Evolutionary conservation across 2,113 vertebrate genomes (phyloP).

Genomic region (Candoia aspera): DNA sequence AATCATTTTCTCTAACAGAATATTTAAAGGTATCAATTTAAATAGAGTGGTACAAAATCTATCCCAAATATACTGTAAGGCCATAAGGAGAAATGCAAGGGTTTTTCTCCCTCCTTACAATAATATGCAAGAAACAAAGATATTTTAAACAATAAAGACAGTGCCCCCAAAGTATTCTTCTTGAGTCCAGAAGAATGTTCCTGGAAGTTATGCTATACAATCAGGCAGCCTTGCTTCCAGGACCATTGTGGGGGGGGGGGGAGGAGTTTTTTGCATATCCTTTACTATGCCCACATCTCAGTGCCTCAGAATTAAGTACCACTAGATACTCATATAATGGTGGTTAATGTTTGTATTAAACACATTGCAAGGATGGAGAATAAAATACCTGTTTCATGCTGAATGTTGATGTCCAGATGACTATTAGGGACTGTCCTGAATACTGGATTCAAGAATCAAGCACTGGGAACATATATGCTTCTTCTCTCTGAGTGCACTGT

Average conservation of each 20-base stretch:
- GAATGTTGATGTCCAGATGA: background rate
- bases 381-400: background rate
- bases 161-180: background rate
- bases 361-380: background rate
- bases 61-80: background rate
- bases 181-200: background rate
- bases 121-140: background rate
- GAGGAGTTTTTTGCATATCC: background rate
- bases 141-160: background rate
- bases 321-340: background rate
- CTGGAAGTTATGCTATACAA: background rate
- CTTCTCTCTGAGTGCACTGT: background rate
- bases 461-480: background rate
- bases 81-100: background rate
- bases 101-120: background rate
- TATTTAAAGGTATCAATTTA: background rate
- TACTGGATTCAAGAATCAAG: background rate
- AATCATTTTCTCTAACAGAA: background rate
- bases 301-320: background rate
- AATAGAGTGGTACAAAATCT: background rate
- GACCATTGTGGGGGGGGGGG: too few species aligned
- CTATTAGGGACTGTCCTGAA: background rate
- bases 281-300: background rate
- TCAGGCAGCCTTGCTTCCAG: background rate
- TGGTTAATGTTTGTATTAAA: constrained; percentile 26